Evolutionary conservation across 2,113 vertebrate species (phyloP).

Genomic region (Corapipo altera): DNA sequence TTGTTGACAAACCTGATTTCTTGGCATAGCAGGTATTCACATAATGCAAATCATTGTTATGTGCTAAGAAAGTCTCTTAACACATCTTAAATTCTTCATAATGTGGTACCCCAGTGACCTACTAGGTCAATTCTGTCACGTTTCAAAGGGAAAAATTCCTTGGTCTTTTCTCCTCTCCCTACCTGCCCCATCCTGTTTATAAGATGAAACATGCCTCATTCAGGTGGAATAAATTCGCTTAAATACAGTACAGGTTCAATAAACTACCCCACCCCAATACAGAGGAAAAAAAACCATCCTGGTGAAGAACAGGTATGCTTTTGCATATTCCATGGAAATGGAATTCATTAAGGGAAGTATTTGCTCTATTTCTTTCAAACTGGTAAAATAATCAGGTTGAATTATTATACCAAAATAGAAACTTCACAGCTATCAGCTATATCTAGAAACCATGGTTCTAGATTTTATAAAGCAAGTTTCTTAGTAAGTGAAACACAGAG

Average conservation of each 20-base stretch:
- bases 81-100: neutral
- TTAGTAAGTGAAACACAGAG: neutral
- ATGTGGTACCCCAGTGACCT: neutral
- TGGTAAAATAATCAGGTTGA: neutral
- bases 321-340: neutral
- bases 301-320: neutral
- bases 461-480: neutral
- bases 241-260: neutral
- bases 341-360: neutral
- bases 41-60: neutral
- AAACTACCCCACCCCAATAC: neutral
- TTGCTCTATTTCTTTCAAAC: neutral
- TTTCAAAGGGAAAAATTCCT: neutral
- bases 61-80: neutral
- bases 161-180: neutral
- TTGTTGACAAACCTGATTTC: neutral
- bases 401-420: neutral
- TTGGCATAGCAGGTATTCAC: neutral
- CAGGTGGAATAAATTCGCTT: neutral
- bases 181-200: neutral
- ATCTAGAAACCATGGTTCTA: neutral
- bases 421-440: neutral
- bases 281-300: neutral
- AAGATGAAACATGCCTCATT: neutral
- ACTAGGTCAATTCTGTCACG: neutral